These are phyloP conservation scores for Dasypus novemcinctus DNA, from an alignment of 2,113 vertebrate genomes.

Conservation along the genomic window DNA sequence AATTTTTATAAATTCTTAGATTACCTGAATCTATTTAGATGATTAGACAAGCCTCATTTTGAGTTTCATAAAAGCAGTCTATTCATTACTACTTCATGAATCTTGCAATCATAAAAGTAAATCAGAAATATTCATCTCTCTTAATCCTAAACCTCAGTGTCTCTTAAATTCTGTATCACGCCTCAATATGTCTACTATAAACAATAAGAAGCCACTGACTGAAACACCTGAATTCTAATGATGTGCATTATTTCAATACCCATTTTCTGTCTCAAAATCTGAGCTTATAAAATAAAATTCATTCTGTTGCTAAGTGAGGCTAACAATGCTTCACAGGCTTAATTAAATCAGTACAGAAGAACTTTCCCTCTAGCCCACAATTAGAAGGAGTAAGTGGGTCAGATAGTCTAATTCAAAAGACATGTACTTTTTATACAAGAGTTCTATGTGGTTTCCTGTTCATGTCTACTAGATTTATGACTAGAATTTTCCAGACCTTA, in stretches of 20 bases:
- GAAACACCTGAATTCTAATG: conserved; percentile 24
- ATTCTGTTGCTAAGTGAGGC: conserved; percentile 25
- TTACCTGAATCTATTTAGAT: background rate
- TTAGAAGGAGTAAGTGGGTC: background rate
- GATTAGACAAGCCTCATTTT: background rate
- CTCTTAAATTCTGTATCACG: background rate
- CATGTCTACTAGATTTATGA: conserved; percentile 49
- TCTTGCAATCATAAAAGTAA: background rate
- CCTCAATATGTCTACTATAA: conserved; percentile 10
- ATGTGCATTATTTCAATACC: conserved; percentile 17
- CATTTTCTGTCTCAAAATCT: background rate
- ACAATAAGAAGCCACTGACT: background rate
- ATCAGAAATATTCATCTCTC: background rate
- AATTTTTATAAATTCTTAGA: conserved; percentile 36
- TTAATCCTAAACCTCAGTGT: background rate
- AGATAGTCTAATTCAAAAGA: conserved; percentile 32
- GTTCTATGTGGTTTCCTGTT: conserved; percentile 39
- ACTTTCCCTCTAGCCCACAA: background rate
- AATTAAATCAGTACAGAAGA: background rate
- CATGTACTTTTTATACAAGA: background rate
- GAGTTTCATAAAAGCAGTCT: conserved; percentile 22
- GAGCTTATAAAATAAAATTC: conserved; percentile 33
- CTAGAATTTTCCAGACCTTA: conserved; percentile 59
- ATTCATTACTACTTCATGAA: conserved; percentile 35
- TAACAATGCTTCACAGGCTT: background rate